Percentiles rank a stretch among this genome's conserved stretches.
Evolutionary conservation across 2,888 invertebrate genomes (phyloP).

Genomic region (Synergus umbraculus): DNA sequence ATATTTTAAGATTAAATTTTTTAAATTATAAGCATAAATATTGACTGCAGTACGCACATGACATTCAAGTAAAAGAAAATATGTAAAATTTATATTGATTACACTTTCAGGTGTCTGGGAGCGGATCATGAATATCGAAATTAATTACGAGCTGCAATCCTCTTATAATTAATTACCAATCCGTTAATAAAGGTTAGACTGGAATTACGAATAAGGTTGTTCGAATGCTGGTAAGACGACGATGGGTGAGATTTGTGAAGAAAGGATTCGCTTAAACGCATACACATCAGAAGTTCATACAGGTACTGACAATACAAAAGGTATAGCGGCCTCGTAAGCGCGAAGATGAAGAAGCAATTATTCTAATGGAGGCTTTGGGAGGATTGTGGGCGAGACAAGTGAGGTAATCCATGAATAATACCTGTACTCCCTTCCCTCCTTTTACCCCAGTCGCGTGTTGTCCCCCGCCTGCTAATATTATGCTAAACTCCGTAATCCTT

Average conservation of each 20-base stretch:
- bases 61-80: neutral
- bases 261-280: conserved; percentile 25
- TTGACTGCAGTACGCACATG: no score
- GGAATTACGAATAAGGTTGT: neutral
- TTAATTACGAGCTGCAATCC: neutral
- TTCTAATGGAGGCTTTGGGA: conserved; percentile 75
- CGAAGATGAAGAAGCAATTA: conserved; percentile 77
- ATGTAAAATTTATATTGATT: neutral
- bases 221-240: neutral
- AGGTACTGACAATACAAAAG: conserved; percentile 46
- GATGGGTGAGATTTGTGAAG: conserved; percentile 17
- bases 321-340: conserved; percentile 66
- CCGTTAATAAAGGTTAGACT: neutral
- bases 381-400: conserved; percentile 75
- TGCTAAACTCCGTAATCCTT: conserved; percentile 75
- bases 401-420: conserved; percentile 77
- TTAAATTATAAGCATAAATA: no score
- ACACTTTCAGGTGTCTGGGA: no score
- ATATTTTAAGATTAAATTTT: no score
- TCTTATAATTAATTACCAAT: conserved; percentile 3
- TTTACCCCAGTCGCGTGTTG: conserved; percentile 45
- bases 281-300: conserved; percentile 10
- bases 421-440: conserved; percentile 56
- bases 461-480: conserved; percentile 67
- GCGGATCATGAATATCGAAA: neutral